Evolutionary conservation across 2,888 invertebrate genomes (phyloP), one percentile per base, ranked within the genome.

Genomic region (Drosophila kanekoi): DNA sequence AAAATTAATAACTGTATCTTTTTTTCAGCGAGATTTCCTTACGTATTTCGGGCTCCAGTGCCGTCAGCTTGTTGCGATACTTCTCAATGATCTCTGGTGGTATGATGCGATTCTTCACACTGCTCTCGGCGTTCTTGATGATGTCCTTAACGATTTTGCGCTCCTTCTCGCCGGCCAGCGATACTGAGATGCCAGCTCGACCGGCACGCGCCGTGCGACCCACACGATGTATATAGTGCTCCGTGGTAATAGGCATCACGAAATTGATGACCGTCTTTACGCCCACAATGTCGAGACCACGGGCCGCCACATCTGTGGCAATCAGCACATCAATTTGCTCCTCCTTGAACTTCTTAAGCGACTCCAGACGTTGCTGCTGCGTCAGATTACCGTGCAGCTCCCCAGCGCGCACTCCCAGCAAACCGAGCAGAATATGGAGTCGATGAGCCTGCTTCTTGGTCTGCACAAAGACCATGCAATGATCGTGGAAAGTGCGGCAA

Each of bases 261-360:
- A 98, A 99, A 93, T 99, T 99, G 45, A 99, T 95, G 5, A 99
- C 99, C 13, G 99, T 99, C 93, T 97, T 97, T 0, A 99, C 98
- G 9, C 98, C 98, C n/a, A 96, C 96, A 81, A 99, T 99, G 93
- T 99, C 99, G 47, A 99, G 93, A 87, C 99, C 93, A 89, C 98
- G 94, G 5, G 98, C 97, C 0, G 98, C 98, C 40, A 98, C 96
- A 93, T 98, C 98, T 0, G 98, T 98, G 0, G 98, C 98, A 51
- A 98, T 95, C n/a, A 98, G 93, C n/a, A 97, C 94, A 90, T 97
- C 97, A 4, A 95, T 95, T 89, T 94, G 94, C 85, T 96, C 96
- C 9, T 97, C 96, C 90, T 97, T 97, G 92, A 99, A 99, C 79
- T 96, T 95, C 77, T 96, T 95, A 37, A 99, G 93, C 0, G 98